phyloP scores from a whole-genome alignment of 2,113 vertebrate genomes.

The Progne subis region DNA sequence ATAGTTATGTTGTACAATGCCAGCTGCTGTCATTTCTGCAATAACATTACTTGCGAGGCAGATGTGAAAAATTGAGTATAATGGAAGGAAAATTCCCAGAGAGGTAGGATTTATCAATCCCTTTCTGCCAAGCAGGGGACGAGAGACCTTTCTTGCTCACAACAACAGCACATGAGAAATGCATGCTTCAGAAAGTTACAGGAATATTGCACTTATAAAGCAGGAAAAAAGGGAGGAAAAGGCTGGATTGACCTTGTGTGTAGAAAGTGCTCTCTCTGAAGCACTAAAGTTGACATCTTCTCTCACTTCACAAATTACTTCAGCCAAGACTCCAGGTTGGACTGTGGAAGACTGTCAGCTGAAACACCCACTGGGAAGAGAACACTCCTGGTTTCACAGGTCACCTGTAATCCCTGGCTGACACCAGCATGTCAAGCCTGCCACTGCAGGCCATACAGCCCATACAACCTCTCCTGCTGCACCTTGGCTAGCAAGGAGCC shows the following conservation, averaged over 20 bases:
- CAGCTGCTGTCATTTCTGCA: neutral
- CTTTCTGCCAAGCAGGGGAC: neutral
- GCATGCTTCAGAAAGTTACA: neutral
- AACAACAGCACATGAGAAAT: neutral
- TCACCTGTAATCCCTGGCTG: neutral
- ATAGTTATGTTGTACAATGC: neutral
- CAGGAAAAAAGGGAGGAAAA: neutral
- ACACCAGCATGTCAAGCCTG: neutral
- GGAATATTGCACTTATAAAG: neutral
- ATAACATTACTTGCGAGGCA: neutral
- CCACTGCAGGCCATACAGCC: neutral
- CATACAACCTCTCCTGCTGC: neutral
- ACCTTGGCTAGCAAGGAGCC: neutral
- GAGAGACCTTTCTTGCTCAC: neutral
- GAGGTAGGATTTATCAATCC: neutral
- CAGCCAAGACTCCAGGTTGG: neutral
- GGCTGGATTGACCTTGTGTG: rapidly evolving
- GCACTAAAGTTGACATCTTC: neutral
- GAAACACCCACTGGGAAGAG: rapidly evolving
- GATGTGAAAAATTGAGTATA: neutral
- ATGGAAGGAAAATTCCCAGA: neutral
- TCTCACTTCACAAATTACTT: neutral
- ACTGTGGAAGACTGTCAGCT: neutral
- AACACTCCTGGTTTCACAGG: neutral
- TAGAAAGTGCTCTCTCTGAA: neutral